These are phyloP conservation scores for Siniperca undulata DNA, from an alignment of 2,797 vertebrate genomes.

Conservation along the genomic window DNA sequence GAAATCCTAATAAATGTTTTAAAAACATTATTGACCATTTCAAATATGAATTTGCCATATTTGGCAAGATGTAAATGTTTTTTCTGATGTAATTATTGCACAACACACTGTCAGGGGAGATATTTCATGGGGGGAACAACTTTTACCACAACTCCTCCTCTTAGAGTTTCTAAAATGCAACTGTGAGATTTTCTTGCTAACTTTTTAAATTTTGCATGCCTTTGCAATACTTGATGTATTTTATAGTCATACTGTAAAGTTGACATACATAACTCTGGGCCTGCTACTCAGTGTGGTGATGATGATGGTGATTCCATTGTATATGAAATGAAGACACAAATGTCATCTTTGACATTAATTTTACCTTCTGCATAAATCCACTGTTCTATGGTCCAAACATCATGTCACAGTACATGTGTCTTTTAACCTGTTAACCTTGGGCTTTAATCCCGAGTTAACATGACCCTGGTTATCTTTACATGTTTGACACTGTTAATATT, in stretches of 20 bases:
- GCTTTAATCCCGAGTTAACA: constrained; percentile 20
- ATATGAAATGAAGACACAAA: background rate
- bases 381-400: background rate
- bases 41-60: background rate
- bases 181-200: background rate
- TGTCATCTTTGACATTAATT: background rate
- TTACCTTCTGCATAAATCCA: background rate
- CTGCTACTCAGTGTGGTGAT: no score
- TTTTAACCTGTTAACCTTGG: constrained; percentile 22
- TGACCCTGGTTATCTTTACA: constrained; percentile 27
- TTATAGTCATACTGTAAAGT: background rate
- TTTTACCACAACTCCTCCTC: background rate
- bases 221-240: background rate
- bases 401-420: background rate
- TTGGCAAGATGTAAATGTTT: background rate
- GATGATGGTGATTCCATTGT: background rate
- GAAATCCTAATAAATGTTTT: background rate
- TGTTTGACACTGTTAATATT: constrained; percentile 43
- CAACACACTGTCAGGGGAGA: background rate
- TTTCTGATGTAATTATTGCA: constrained; percentile 17
- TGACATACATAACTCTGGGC: background rate
- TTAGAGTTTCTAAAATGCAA: background rate
- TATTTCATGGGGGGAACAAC: background rate
- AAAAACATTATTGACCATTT: background rate
- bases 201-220: background rate